phyloP scores from a whole-genome alignment of 2,797 vertebrate genomes.

The Balearica regulorum region DNA sequence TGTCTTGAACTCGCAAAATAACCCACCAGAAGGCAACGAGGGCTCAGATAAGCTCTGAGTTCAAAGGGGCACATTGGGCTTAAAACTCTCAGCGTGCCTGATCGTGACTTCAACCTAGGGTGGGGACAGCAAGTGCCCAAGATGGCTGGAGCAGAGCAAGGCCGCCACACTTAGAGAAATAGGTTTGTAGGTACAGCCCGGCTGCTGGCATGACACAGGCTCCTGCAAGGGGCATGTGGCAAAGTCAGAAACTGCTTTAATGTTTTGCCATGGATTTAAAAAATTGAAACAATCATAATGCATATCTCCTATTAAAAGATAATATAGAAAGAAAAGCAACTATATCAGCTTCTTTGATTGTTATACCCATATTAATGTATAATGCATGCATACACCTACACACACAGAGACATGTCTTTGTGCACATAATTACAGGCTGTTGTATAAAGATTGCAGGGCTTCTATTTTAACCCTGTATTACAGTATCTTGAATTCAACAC shows the following conservation, averaged over 20 bases:
- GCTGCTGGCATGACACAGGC: background rate
- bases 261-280: background rate
- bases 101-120: background rate
- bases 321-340: background rate
- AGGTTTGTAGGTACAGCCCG: background rate
- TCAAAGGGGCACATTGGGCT: slow-evolving; percentile 11
- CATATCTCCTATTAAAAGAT: background rate
- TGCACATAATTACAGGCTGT: background rate
- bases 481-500: background rate
- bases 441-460: background rate
- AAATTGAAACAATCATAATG: background rate
- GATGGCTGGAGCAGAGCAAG: background rate
- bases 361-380: background rate
- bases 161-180: background rate
- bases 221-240: background rate
- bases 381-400: background rate
- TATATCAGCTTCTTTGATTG: background rate
- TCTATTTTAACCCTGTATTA: background rate
- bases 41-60: background rate
- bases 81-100: background rate
- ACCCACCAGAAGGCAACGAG: background rate
- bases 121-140: background rate
- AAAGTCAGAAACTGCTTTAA: background rate
- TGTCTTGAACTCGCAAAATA: background rate
- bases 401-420: background rate